Conservation (phyloP, 2,888 invertebrate genomes). For the Hypselothyrea guttata region DNA sequence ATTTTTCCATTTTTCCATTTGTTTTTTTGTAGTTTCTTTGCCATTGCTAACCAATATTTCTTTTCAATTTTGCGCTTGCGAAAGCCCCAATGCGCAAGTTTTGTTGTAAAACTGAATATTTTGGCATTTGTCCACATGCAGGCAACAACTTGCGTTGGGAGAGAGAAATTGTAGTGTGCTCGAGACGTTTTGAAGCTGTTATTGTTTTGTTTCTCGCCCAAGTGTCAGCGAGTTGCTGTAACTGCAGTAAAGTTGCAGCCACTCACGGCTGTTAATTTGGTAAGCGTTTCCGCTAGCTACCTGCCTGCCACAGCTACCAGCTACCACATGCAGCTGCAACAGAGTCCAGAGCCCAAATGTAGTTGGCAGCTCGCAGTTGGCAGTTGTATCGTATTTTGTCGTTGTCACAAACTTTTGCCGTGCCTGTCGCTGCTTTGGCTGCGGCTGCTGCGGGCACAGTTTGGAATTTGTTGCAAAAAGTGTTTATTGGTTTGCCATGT, state of each 20-base stretch:
- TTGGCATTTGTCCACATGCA: constrained; percentile 64
- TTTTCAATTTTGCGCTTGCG: constrained; percentile 64
- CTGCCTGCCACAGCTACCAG: background rate
- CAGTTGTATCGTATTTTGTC: constrained; percentile 70
- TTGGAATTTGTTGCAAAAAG: constrained; percentile 72
- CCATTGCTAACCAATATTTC: constrained; percentile 63
- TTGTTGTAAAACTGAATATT: constrained; percentile 70
- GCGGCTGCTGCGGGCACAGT: constrained; percentile 42
- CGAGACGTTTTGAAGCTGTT: constrained; percentile 66
- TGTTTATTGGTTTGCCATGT: constrained; percentile 73
- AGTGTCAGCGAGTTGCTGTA: constrained; percentile 48
- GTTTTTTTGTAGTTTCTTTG: background rate
- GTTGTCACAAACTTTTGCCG: constrained; percentile 71
- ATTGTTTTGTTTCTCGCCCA: constrained; percentile 55
- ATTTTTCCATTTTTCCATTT: constrained; percentile 11
- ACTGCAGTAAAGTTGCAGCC: constrained; percentile 62
- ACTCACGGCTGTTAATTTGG: constrained; percentile 69
- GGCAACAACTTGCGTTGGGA: constrained; percentile 36
- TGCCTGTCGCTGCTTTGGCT: constrained; percentile 33
- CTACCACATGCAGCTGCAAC: constrained; percentile 32
- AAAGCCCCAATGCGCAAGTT: constrained; percentile 40
- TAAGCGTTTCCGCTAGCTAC: constrained; percentile 48
- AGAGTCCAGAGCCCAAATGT: constrained; percentile 38
- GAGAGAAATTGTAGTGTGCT: constrained; percentile 71
- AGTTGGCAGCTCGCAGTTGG: constrained; percentile 70